Evolutionary conservation across 2,113 vertebrate species (phyloP).

Genomic region (Oenanthe oenanthe): DNA sequence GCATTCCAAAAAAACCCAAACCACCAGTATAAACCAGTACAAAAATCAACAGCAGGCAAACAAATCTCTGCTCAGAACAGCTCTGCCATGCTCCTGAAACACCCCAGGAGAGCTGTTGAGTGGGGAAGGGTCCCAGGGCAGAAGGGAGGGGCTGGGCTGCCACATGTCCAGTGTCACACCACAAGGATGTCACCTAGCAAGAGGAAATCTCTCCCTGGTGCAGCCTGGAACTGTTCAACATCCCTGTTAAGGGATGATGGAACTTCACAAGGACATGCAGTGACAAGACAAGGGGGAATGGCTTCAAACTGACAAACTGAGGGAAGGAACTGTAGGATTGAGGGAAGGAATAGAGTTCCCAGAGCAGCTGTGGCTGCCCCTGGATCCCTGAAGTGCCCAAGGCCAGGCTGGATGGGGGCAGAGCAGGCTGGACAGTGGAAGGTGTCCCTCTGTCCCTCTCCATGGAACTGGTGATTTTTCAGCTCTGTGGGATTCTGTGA

Average conservation of each 20-base stretch:
- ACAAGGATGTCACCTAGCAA: background rate
- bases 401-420: background rate
- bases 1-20: background rate
- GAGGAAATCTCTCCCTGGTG: background rate
- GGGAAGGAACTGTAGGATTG: too few species aligned
- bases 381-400: background rate
- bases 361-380: background rate
- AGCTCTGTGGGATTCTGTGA: background rate
- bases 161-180: background rate
- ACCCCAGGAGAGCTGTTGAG: too few species aligned
- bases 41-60: background rate
- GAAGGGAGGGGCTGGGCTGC: background rate
- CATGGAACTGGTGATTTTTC: fast-evolving
- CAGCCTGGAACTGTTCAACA: background rate
- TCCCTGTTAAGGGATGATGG: background rate
- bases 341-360: background rate
- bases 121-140: too few species aligned
- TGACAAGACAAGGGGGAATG: too few species aligned
- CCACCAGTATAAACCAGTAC: background rate
- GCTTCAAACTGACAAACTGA: background rate
- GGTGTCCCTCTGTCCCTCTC: background rate
- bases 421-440: fast-evolving
- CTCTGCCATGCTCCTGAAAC: background rate
- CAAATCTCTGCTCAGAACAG: background rate
- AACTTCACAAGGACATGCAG: background rate